Conservation (phyloP, 1,140 invertebrate species). For the Ectropis grisescens region DNA sequence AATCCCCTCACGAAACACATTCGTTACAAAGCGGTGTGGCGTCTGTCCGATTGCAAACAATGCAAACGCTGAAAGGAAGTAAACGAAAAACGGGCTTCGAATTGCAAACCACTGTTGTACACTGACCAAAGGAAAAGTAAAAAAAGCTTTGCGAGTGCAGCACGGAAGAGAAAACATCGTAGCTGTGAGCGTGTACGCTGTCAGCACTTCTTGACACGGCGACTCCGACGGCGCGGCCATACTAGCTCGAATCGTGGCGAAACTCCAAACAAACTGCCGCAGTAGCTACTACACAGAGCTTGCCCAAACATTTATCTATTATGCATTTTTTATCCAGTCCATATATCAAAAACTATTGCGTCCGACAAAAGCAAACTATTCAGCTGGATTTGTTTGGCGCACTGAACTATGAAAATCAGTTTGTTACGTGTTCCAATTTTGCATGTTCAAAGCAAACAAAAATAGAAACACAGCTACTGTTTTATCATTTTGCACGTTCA, state of each 20-base stretch:
- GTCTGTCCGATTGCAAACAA: conserved; percentile 24
- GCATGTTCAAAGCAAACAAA: conserved; percentile 1
- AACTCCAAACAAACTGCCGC: conserved; percentile 24
- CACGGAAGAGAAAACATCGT: too few species aligned
- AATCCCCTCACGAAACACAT: conserved; percentile 16
- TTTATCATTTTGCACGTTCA: too few species aligned
- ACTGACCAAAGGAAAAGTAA: too few species aligned
- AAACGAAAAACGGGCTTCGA: conserved; percentile 28
- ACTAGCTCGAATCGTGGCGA: conserved; percentile 15
- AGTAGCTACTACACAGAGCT: conserved; percentile 28
- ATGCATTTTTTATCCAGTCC: conserved; percentile 31
- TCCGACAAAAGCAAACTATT: conserved; percentile 34
- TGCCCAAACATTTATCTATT: conserved; percentile 35
- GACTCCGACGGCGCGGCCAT: conserved; percentile 7
- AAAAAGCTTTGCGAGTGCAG: too few species aligned
- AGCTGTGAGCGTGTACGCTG: not conserved
- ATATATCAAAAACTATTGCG: conserved; percentile 35
- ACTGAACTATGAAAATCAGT: conserved; percentile 27
- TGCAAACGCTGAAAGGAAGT: conserved; percentile 23
- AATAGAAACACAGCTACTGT: not conserved
- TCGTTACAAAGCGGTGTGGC: conserved; percentile 19
- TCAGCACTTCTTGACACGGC: conserved; percentile 29
- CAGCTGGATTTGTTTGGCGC: conserved; percentile 28
- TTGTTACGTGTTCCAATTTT: conserved; percentile 24
- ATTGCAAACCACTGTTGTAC: conserved; percentile 15